Percentiles rank a stretch among this genome's conserved stretches.
phyloP scores from a whole-genome alignment of 2,113 vertebrate species.

The Copsychus sechellarum region DNA sequence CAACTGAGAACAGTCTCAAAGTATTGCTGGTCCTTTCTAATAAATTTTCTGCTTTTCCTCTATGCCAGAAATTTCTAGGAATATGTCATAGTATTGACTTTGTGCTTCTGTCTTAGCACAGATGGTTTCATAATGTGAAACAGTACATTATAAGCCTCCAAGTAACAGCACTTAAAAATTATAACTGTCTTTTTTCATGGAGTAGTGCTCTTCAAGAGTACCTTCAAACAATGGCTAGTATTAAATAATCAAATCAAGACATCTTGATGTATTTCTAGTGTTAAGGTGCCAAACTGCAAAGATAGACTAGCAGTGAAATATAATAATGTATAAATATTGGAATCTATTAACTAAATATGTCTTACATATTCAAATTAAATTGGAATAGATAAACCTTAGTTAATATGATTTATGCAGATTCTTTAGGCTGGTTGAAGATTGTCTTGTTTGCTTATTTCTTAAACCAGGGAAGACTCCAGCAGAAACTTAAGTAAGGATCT shows the following conservation, averaged over 20 bases:
- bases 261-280: not conserved
- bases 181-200: not conserved
- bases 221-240: not conserved
- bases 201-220: not conserved
- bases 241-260: not conserved
- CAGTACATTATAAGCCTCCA: not conserved
- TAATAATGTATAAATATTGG: not conserved
- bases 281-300: not conserved
- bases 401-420: not conserved
- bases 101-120: not conserved
- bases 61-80: not conserved
- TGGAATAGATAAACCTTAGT: not conserved
- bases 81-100: not conserved
- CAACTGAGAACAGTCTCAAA: not conserved
- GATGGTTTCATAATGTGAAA: not conserved
- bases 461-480: not conserved
- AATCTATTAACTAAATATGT: not conserved
- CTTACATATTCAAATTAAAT: not conserved
- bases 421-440: not conserved
- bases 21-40: not conserved
- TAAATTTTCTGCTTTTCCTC: not conserved
- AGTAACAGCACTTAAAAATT: not conserved
- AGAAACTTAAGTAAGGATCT: not conserved
- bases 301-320: not conserved
- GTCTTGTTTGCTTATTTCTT: not conserved